These are phyloP conservation scores for Peromyscus melanophrys DNA, from an alignment of 2,797 vertebrate genomes.

Conservation along the genomic window DNA sequence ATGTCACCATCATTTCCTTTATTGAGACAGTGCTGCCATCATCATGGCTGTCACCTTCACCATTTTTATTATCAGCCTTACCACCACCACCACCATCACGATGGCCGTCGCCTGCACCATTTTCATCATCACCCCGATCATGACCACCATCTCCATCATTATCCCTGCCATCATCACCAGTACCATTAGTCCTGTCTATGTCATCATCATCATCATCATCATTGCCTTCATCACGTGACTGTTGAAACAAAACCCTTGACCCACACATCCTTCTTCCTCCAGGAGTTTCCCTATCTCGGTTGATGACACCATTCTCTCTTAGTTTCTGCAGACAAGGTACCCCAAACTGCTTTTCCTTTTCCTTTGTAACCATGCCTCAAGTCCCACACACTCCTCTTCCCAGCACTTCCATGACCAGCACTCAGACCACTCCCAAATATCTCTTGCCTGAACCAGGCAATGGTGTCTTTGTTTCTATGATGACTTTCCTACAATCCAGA, in stretches of 20 bases:
- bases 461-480: not conserved
- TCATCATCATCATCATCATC: not conserved
- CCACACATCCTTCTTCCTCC: not conserved
- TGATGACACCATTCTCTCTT: not conserved
- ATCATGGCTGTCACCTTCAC: not conserved
- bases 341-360: not conserved
- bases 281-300: not conserved
- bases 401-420: not conserved
- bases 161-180: not conserved
- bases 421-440: accelerated
- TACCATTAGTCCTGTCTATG: no score
- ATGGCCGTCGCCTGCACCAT: no score
- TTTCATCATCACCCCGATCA: not conserved
- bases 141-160: not conserved
- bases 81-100: no score
- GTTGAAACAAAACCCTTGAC: not conserved
- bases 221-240: no score
- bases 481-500: not conserved
- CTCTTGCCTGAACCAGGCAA: not conserved
- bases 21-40: not conserved
- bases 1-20: not conserved
- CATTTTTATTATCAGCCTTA: no score
- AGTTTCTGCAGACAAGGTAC: not conserved
- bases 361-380: accelerated
- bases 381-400: not conserved